Base-by-base conservation (phyloP, 2,113 vertebrate genomes). In the Chascanopsetta lugubris region DNA sequence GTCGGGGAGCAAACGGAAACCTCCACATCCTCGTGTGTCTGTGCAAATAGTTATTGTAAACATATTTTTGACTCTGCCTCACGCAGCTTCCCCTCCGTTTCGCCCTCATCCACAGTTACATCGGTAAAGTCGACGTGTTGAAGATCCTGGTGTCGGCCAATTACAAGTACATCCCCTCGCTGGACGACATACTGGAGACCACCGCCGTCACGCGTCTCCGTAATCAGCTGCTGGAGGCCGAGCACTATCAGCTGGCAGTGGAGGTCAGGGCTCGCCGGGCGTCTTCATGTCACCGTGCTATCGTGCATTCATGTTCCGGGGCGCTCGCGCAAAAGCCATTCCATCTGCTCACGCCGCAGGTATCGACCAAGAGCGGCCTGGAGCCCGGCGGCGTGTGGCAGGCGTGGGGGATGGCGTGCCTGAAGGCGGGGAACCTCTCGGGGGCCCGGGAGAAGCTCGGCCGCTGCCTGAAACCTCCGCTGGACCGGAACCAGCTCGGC, bases 61-160 rank as follows among this genome's bases (percentile, higher is more conserved):
- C n/a, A n/a, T n/a, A n/a, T 46, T 45, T 5, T 6, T 50, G 17
- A 15, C 4, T 64, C 2, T n/a, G 24, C 29, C 29, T 40, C 40
- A 24, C 15, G 20, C 9, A 27, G 2, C 9, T 43, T 50, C 6
- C 6, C 38, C 9, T 21, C 10, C 6, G 6, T 8, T 8, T 49
- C 34, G 8, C 21, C 18, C 20, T 1, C 27, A 10, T 79, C 9
- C 56, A 8, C 76, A 99, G 97, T 83, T 99, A 98, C 74, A 96
- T 98, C 91, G 96, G 97, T 90, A 98, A 98, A 86, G 96, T 99
- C 3, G 97, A 98, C 27, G 94, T 99, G 40, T 90, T 99, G 56
- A 97, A 94, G 84, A 97, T 98, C 72, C 90, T 99, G 29, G 96
- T 99, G 75, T 80, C 81, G 32, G 97, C 97, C 60, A 95, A 96